These are phyloP conservation scores for Ormyrus thymus DNA, from an alignment of 2,888 invertebrate genomes.

Conservation along the genomic window DNA sequence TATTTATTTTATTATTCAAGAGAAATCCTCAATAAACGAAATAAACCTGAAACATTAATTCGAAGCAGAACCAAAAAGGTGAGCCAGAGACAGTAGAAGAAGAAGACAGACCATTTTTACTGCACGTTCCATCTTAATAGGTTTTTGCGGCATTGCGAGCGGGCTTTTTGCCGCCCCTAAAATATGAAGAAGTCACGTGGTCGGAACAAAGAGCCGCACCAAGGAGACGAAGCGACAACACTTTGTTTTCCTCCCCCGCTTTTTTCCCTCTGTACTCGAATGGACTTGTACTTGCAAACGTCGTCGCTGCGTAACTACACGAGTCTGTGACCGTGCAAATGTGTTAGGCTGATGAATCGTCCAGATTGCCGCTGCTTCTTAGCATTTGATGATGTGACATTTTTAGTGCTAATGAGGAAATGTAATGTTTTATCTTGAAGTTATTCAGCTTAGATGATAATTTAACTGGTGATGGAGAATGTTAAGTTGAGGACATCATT, in stretches of 20 bases:
- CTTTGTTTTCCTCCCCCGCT: slow-evolving; percentile 19
- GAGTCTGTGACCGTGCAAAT: background rate
- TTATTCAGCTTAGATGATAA: no score
- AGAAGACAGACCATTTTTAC: background rate
- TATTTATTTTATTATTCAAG: no score
- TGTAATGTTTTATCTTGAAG: no score
- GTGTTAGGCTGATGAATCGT: slow-evolving; percentile 20
- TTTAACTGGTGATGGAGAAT: no score
- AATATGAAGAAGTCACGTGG: background rate
- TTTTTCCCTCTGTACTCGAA: background rate
- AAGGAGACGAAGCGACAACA: slow-evolving; percentile 13
- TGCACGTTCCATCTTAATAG: background rate
- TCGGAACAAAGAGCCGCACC: background rate
- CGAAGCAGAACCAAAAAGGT: no score
- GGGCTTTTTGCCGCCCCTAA: slow-evolving; percentile 10
- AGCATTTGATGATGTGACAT: no score
- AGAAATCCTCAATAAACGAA: no score
- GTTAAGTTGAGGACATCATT: no score
- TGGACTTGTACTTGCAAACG: slow-evolving; percentile 38
- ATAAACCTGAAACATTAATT: no score
- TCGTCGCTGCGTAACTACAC: background rate
- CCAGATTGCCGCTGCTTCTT: background rate
- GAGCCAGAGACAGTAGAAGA: no score
- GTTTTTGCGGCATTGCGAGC: background rate
- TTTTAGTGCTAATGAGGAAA: no score